Evolutionary conservation across 2,888 invertebrate genomes (phyloP).

Genomic region (Dicranocentrus wangi): DNA sequence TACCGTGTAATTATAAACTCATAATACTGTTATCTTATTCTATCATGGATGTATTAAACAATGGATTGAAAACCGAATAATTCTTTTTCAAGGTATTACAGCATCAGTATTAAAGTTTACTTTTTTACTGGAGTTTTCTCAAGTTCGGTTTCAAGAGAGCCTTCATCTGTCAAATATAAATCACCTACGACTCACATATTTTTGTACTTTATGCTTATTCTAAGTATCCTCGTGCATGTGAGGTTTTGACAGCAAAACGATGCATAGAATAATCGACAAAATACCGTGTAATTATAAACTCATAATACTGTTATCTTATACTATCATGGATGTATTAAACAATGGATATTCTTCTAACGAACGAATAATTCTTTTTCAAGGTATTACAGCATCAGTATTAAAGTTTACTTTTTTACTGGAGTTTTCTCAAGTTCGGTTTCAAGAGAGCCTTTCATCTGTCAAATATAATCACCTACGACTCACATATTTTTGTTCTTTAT

Average conservation of each 20-base stretch:
- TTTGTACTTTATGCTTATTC: not conserved
- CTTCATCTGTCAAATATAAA: not conserved
- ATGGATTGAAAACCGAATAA: not conserved
- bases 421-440: too few relatives aligned
- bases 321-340: too few relatives aligned
- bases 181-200: not conserved
- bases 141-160: not conserved
- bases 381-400: not conserved
- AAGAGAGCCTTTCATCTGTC: too few relatives aligned
- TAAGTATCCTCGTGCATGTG: not conserved
- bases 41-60: too few relatives aligned
- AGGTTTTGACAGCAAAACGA: not conserved
- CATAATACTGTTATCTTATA: too few relatives aligned
- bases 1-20: not conserved
- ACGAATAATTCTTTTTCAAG: not conserved
- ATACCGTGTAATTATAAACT: not conserved
- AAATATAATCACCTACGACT: too few relatives aligned
- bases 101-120: not conserved
- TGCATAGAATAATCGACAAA: not conserved
- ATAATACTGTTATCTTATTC: too few relatives aligned
- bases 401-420: not conserved
- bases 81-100: not conserved
- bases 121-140: not conserved
- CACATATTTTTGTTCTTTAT: too few relatives aligned
- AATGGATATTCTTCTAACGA: not conserved